Percentiles rank a stretch among this genome's conserved stretches.
phyloP scores from a whole-genome alignment of 2,888 invertebrate genomes.

The Dolichomitus sp. region DNA sequence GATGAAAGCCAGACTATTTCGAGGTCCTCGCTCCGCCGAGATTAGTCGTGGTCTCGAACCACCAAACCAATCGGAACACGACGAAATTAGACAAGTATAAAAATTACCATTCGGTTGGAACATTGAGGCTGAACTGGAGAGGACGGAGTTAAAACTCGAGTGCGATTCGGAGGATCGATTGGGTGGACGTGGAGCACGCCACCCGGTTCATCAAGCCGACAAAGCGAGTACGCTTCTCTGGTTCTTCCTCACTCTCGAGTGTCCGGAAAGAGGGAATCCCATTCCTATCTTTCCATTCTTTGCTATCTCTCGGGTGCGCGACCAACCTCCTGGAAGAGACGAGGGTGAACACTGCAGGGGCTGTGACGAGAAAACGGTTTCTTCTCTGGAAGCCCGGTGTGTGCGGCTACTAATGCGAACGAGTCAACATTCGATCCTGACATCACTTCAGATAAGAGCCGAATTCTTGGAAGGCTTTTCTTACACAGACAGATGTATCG shows the following conservation, averaged over 20 bases:
- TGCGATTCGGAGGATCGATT: slow-evolving; percentile 33
- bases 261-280: slow-evolving; percentile 33
- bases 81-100: slow-evolving; percentile 41
- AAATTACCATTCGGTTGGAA: slow-evolving; percentile 14
- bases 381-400: slow-evolving; percentile 8
- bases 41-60: slow-evolving; percentile 9
- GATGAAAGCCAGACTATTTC: slow-evolving; percentile 22
- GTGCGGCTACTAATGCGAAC: slow-evolving; percentile 54
- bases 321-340: slow-evolving; percentile 44
- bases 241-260: slow-evolving; percentile 13
- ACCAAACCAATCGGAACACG: slow-evolving; percentile 12
- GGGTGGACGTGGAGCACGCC: slow-evolving; percentile 37
- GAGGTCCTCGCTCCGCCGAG: not conserved
- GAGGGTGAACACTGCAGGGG: slow-evolving; percentile 40
- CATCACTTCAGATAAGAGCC: slow-evolving; percentile 39
- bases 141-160: slow-evolving; percentile 21
- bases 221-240: slow-evolving; percentile 3
- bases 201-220: slow-evolving; percentile 48
- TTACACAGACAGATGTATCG: slow-evolving; percentile 4
- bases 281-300: slow-evolving; percentile 18
- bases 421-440: slow-evolving; percentile 58
- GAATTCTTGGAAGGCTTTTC: slow-evolving; percentile 24
- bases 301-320: slow-evolving; percentile 23
- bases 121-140: not conserved
- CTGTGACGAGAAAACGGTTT: slow-evolving; percentile 41